Percentiles rank a stretch among this genome's conserved stretches.
Conservation (phyloP, 2,888 invertebrate genomes). For the Podotricha telesiphe region DNA sequence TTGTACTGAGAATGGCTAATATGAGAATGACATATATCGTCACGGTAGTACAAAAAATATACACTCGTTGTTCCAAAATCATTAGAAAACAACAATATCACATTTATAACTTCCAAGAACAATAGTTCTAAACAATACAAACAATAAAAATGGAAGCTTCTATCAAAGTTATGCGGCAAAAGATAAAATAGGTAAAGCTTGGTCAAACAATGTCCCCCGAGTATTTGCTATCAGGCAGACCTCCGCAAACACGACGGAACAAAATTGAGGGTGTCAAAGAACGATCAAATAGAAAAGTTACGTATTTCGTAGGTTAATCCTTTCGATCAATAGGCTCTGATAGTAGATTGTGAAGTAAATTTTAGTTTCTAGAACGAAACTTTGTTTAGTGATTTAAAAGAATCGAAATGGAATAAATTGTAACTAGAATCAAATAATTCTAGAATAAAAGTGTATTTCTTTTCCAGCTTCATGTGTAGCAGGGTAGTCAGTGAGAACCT, state of each 20-base stretch:
- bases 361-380: background rate
- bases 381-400: background rate
- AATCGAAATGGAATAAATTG: background rate
- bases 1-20: too few relatives aligned
- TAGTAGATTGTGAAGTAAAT: background rate
- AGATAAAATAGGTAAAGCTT: constrained; percentile 17
- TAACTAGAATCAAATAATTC: too few relatives aligned
- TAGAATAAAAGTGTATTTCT: too few relatives aligned
- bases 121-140: background rate
- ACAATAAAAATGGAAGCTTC: constrained; percentile 9
- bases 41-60: too few relatives aligned
- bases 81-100: background rate
- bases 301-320: constrained; percentile 2
- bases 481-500: too few relatives aligned
- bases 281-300: constrained; percentile 18
- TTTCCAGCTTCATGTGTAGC: too few relatives aligned
- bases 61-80: background rate
- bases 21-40: too few relatives aligned
- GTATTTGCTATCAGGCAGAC: constrained; percentile 14
- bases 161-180: constrained; percentile 16
- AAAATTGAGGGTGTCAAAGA: constrained; percentile 23
- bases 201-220: constrained; percentile 13
- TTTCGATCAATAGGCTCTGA: background rate
- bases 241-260: constrained; percentile 5
- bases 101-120: constrained; percentile 7